Evolutionary conservation across 2,113 vertebrate genomes (phyloP).

Genomic region (Scortum barcoo): DNA sequence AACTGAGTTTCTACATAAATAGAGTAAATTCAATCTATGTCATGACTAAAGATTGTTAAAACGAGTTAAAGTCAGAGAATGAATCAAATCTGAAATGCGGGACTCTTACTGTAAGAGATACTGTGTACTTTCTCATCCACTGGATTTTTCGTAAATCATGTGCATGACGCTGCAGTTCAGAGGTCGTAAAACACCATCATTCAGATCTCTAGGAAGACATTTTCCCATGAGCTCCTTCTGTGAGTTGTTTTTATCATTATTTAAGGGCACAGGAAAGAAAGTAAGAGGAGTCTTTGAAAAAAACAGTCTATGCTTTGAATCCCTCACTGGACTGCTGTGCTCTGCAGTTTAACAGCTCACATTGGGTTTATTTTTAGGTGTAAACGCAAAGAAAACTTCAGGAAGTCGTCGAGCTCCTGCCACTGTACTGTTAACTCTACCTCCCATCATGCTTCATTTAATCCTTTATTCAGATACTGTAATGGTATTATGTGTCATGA

Average conservation of each 20-base stretch:
- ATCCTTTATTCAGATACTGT: constrained; percentile 50
- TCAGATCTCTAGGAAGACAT: constrained; percentile 57
- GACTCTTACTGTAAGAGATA: background rate
- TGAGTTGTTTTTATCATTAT: constrained; percentile 33
- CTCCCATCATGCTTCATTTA: constrained; percentile 56
- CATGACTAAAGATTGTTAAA: background rate
- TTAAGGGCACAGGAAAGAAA: constrained; percentile 47
- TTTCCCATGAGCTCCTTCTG: constrained; percentile 68
- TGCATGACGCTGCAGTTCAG: constrained; percentile 53
- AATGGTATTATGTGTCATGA: constrained; percentile 23
- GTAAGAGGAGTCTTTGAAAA: constrained; percentile 13
- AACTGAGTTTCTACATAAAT: background rate
- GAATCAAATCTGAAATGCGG: background rate
- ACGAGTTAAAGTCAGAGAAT: background rate
- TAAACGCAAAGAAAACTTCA: constrained; percentile 37
- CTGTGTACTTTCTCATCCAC: constrained; percentile 26
- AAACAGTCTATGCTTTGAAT: constrained; percentile 39
- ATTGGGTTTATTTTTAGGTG: constrained; percentile 63
- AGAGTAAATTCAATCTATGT: background rate
- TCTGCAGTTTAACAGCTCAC: constrained; percentile 57
- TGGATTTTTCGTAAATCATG: constrained; percentile 47
- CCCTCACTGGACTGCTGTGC: constrained; percentile 24
- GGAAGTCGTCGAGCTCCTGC: constrained; percentile 33
- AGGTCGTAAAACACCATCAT: constrained; percentile 59
- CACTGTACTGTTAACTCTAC: constrained; percentile 47